Conservation (phyloP, 2,113 vertebrate species). For the Glaucidium brasilianum region DNA sequence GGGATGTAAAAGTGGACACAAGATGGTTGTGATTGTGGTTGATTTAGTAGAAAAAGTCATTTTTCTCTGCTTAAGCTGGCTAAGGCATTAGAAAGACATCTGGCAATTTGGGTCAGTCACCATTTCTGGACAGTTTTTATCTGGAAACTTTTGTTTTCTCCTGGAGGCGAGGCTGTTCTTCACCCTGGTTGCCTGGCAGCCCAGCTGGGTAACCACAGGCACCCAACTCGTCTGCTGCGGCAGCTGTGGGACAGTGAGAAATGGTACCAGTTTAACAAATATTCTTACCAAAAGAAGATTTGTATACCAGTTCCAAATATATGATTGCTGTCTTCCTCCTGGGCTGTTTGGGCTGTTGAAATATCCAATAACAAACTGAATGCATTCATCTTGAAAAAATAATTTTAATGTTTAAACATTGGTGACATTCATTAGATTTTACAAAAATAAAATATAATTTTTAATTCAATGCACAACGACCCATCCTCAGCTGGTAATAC, state of each 20-base stretch:
- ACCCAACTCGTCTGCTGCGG: neutral
- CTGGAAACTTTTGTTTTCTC: neutral
- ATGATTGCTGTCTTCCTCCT: neutral
- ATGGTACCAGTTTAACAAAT: no score
- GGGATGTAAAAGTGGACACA: neutral
- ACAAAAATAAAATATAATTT: conserved; percentile 50
- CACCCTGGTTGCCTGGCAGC: fast-evolving
- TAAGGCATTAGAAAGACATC: neutral
- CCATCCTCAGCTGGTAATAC: neutral
- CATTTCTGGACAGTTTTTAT: neutral
- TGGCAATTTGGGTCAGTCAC: neutral
- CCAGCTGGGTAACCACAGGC: neutral
- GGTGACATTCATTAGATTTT: conserved; percentile 39
- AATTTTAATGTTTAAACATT: conserved; percentile 44
- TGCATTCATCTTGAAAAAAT: neutral
- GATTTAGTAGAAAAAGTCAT: neutral
- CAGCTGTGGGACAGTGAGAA: neutral
- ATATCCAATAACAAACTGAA: conserved; percentile 23
- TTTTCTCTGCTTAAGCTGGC: neutral
- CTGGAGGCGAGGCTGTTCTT: neutral
- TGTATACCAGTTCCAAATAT: neutral
- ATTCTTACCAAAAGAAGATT: neutral
- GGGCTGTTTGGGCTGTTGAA: conserved; percentile 8
- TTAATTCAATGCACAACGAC: conserved; percentile 31
- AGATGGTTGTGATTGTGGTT: neutral